Evolutionary conservation across 2,888 invertebrate species (phyloP), one percentile per base, ranked within the genome.

Genomic region (Cephus nigrinus): DNA sequence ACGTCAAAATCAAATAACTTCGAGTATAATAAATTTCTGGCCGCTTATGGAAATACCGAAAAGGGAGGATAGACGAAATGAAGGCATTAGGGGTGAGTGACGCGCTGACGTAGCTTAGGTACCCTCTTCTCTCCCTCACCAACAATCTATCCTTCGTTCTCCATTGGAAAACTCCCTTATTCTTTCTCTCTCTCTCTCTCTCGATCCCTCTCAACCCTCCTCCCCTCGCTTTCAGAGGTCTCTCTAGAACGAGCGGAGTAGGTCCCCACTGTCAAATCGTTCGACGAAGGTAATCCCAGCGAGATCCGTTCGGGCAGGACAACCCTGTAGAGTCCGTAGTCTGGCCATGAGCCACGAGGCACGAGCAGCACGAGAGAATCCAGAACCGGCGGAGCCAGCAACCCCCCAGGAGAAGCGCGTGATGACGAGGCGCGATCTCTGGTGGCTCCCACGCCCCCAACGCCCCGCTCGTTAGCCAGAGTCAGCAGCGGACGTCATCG

Each of bases 401-500:
- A 74, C 73, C 73, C 75, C 75, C 71, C 78, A 55, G 75, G 75
- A 78, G 75, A 69, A 69, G 82, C 84, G 80, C 83, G 86, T 87
- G 91, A 91, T 91, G 91, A 91, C 91, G 88, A 88, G 86, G 91
- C 91, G 89, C 88, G 90, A 91, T 91, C 88, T 88, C 87, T 82
- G 85, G 76, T 81, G 86, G 86, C 84, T 90, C 89, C 88, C 90
- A 89, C 89, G 89, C 89, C 89, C 88, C 87, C 80, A 85, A 90
- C 90, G 90, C 90, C 90, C 89, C 83, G 89, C 91, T 91, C 91
- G 91, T 91, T 91, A 91, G 88, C 88, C 89, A 80, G 87, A 91
- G 90, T 91, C 91, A 91, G 91, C 91, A 91, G 88, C 88, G 89
- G 89, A 90, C 91, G 90, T 91, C 91, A 91, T 91, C 91, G 91